Percentiles rank a stretch among this genome's conserved stretches.
phyloP scores from a whole-genome alignment of 2,113 vertebrate species.

The Apistogramma diplotaenia region DNA sequence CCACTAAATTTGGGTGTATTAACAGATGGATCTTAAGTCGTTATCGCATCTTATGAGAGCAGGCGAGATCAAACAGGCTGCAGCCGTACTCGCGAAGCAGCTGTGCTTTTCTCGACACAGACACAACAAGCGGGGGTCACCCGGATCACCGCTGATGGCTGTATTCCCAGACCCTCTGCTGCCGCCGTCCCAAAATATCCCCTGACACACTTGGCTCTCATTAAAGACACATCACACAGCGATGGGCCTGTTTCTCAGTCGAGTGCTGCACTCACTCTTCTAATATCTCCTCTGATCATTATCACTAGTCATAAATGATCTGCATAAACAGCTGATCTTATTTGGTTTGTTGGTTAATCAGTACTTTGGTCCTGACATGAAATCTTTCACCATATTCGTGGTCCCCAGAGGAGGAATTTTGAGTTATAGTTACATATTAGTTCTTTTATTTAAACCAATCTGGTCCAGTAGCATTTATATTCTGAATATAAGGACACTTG shows the following conservation, averaged over 20 bases:
- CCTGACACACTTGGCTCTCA: constrained; percentile 50
- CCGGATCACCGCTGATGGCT: constrained; percentile 32
- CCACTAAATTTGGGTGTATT: not conserved
- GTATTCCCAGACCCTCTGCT: constrained; percentile 46
- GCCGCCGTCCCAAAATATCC: constrained; percentile 45
- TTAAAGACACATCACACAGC: constrained; percentile 7
- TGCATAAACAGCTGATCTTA: no score
- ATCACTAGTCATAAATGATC: not conserved
- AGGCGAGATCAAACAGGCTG: not conserved
- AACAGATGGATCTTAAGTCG: not conserved
- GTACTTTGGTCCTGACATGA: not conserved
- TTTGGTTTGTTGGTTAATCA: not conserved
- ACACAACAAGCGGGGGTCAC: constrained; percentile 53
- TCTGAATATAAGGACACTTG: no score
- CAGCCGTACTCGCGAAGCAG: constrained; percentile 24
- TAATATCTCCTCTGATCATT: not conserved
- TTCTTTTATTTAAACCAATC: no score
- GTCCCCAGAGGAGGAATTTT: not conserved
- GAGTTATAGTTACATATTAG: no score
- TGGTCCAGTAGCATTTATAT: no score
- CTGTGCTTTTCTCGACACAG: constrained; percentile 42
- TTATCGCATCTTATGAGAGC: not conserved
- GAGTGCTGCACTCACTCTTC: not conserved
- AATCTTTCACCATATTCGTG: not conserved
- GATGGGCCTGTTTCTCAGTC: not conserved